Conservation (phyloP, 2,888 invertebrate species). For the Epirrhoe alternata region DNA sequence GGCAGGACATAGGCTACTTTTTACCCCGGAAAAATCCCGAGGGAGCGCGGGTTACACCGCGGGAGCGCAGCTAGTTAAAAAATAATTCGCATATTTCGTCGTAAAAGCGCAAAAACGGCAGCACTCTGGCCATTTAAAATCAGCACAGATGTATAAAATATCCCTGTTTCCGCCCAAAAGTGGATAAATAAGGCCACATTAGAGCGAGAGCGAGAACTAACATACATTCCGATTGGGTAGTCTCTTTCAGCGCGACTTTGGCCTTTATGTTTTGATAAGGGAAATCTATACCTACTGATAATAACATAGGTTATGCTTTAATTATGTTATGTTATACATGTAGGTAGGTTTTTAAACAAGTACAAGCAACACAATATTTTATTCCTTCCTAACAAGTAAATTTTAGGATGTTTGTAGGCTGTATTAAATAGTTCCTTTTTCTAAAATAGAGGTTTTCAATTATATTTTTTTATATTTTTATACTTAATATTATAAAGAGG, state of each 20-base stretch:
- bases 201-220: constrained; percentile 20
- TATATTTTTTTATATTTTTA: no score
- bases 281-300: constrained; percentile 18
- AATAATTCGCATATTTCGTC: not conserved
- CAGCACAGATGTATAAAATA: constrained; percentile 23
- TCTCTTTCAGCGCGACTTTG: constrained; percentile 51
- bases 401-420: not conserved
- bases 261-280: constrained; percentile 45
- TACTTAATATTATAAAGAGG: no score
- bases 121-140: constrained; percentile 19
- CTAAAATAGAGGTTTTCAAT: no score
- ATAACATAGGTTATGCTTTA: not conserved
- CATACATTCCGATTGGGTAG: constrained; percentile 20
- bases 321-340: not conserved
- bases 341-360: not conserved
- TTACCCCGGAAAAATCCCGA: no score
- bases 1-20: no score
- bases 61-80: no score
- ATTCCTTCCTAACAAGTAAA: not conserved
- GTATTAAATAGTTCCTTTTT: no score
- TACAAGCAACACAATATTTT: not conserved
- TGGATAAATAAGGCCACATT: constrained; percentile 32
- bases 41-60: no score
- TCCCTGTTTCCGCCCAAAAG: constrained; percentile 35
- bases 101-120: constrained; percentile 12